Conservation (phyloP, 2,797 vertebrate genomes). For the Taeniopygia guttata region DNA sequence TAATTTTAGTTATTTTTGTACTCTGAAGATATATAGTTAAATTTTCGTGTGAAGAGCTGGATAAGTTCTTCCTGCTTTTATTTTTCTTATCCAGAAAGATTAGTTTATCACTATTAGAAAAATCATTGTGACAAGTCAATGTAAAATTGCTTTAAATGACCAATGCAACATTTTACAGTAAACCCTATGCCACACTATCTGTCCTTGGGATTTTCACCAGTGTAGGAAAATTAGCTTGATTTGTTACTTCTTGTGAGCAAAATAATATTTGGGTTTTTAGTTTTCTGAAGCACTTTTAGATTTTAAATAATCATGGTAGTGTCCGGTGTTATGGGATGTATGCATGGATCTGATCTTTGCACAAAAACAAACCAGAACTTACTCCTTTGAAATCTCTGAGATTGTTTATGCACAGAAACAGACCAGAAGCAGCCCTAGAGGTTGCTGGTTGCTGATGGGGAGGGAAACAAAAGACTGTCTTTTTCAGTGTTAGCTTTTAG, state of each 20-base stretch:
- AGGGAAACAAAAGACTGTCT: not conserved
- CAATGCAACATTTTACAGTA: fast-evolving
- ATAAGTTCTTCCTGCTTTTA: not conserved
- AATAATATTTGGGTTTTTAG: not conserved
- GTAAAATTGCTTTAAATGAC: not conserved
- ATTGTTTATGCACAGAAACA: not conserved
- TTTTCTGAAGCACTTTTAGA: not conserved
- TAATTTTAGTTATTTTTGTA: not conserved
- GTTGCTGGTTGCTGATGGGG: not conserved
- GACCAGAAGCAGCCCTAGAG: not conserved
- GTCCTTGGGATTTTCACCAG: not conserved
- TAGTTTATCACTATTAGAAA: not conserved
- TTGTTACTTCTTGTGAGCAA: not conserved
- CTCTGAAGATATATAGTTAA: not conserved
- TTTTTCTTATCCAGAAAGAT: not conserved
- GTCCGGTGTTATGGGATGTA: not conserved
- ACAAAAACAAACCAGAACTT: not conserved
- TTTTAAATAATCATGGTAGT: not conserved
- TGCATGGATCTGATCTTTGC: not conserved
- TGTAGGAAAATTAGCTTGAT: not conserved
- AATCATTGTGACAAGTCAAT: not conserved
- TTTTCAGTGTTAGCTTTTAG: not conserved
- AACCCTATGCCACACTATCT: not conserved
- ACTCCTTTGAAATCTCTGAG: not conserved
- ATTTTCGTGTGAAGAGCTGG: not conserved